phyloP scores from a whole-genome alignment of 2,797 vertebrate genomes.

The Mycteria americana region DNA sequence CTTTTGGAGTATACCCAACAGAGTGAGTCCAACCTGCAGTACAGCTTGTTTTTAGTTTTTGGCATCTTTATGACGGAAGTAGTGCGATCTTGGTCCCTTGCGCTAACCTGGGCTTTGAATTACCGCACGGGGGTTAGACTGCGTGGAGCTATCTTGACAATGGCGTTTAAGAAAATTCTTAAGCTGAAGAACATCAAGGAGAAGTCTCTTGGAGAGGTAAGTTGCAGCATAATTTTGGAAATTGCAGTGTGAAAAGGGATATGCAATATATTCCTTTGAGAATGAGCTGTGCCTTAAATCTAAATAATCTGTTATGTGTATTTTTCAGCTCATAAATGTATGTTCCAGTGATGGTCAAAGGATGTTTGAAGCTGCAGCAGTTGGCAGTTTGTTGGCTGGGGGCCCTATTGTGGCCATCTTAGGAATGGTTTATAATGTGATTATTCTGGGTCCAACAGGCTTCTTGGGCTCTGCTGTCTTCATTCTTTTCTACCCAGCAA shows the following conservation, averaged over 20 bases:
- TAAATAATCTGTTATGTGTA: not conserved
- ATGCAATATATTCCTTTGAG: not conserved
- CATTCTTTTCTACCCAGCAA: conserved; percentile 93
- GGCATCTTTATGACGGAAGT: conserved; percentile 87
- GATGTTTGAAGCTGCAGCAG: conserved; percentile 91
- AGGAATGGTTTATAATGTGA: conserved; percentile 88
- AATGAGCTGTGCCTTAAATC: not conserved
- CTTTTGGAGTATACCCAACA: conserved; percentile 90
- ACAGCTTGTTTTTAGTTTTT: conserved; percentile 89
- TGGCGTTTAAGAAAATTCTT: conserved; percentile 92
- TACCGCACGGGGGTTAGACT: conserved; percentile 89
- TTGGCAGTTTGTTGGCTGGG: conserved; percentile 90
- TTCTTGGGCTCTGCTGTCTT: conserved; percentile 92
- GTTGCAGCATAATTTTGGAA: not conserved
- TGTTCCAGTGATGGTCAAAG: conserved; percentile 90
- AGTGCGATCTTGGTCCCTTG: conserved; percentile 91
- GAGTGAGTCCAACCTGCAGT: conserved; percentile 81
- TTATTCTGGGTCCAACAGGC: conserved; percentile 88
- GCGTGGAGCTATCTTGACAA: conserved; percentile 88
- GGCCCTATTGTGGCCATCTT: conserved; percentile 90
- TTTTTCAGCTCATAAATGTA: conserved; percentile 87
- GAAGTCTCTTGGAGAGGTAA: conserved; percentile 89
- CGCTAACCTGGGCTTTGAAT: conserved; percentile 91
- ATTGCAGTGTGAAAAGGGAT: not conserved
- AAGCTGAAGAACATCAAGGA: conserved; percentile 88